Evolutionary conservation across 2,113 vertebrate genomes (phyloP).

Genomic region (Myotis brandtii): DNA sequence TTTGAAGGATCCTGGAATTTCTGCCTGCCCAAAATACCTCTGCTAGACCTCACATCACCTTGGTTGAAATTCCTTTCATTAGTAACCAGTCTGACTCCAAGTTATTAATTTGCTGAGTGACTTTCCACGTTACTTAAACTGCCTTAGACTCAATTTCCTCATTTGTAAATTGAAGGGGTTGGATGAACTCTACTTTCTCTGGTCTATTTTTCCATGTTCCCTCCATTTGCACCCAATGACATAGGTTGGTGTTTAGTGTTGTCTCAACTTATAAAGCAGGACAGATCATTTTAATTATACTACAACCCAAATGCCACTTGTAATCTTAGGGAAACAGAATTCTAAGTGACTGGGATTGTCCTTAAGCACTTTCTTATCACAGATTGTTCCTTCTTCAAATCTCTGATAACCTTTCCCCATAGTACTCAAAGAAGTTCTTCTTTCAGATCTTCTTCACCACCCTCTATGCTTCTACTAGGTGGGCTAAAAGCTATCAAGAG

Average conservation of each 20-base stretch:
- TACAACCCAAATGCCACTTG: slow-evolving; percentile 51
- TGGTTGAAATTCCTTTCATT: neutral
- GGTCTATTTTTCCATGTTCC: neutral
- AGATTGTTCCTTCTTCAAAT: slow-evolving; percentile 30
- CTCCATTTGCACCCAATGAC: neutral
- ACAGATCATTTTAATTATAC: slow-evolving; percentile 58
- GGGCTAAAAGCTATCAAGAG: neutral
- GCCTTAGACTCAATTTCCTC: slow-evolving; percentile 15
- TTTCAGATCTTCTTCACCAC: slow-evolving; percentile 24
- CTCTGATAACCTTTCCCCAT: slow-evolving; percentile 42
- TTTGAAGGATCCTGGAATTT: slow-evolving; percentile 9
- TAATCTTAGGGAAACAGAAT: slow-evolving; percentile 62
- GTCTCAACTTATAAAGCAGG: slow-evolving; percentile 13
- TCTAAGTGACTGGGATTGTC: slow-evolving; percentile 26
- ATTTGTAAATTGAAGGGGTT: slow-evolving; percentile 19
- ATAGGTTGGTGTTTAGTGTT: slow-evolving; percentile 28
- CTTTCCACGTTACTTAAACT: neutral
- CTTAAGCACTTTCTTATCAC: slow-evolving; percentile 47
- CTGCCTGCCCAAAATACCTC: neutral
- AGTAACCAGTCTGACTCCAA: neutral
- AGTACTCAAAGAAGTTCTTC: neutral
- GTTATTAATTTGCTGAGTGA: slow-evolving; percentile 6
- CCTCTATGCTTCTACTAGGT: neutral
- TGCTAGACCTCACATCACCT: neutral
- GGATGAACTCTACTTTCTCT: neutral